These are phyloP conservation scores for Erebia palarica DNA, from an alignment of 2,888 invertebrate genomes.

Conservation along the genomic window DNA sequence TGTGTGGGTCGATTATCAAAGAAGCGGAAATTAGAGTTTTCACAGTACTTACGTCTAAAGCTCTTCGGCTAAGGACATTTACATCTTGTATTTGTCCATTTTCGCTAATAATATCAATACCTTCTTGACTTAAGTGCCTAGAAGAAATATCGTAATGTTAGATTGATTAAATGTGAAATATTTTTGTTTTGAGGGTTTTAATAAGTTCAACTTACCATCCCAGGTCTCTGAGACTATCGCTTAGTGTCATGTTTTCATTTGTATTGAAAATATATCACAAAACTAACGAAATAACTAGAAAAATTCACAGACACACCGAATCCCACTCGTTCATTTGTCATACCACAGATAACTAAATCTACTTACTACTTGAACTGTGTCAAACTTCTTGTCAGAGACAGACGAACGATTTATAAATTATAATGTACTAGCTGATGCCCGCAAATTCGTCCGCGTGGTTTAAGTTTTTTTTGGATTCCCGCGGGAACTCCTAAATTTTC, in stretches of 20 bases:
- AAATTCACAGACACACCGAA: conserved; percentile 64
- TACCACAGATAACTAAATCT: not conserved
- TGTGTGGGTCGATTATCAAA: conserved; percentile 22
- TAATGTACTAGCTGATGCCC: too few species aligned
- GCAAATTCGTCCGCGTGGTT: too few species aligned
- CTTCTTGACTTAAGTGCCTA: conserved; percentile 89
- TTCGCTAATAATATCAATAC: conserved; percentile 85
- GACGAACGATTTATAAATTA: conserved; percentile 11
- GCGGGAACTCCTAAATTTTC: too few species aligned
- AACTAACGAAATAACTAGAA: conserved; percentile 64
- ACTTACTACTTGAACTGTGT: not conserved
- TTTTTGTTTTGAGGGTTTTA: conserved; percentile 16
- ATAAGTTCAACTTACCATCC: conserved; percentile 83
- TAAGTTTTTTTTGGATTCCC: too few species aligned
- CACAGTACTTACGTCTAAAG: conserved; percentile 85
- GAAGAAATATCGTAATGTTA: conserved; percentile 56
- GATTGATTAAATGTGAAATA: conserved; percentile 36
- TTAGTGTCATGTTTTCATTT: conserved; percentile 81
- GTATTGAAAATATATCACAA: conserved; percentile 63
- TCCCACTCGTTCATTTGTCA: conserved; percentile 45
- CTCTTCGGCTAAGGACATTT: conserved; percentile 84
- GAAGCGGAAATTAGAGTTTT: conserved; percentile 40
- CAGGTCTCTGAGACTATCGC: conserved; percentile 84
- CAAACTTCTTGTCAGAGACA: not conserved
- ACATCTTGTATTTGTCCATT: conserved; percentile 84